A percentile compares a stretch with the other conserved stretches of the same genome.
Conservation (phyloP, 2,113 vertebrate species). For the Dicrurus megarhynchus region DNA sequence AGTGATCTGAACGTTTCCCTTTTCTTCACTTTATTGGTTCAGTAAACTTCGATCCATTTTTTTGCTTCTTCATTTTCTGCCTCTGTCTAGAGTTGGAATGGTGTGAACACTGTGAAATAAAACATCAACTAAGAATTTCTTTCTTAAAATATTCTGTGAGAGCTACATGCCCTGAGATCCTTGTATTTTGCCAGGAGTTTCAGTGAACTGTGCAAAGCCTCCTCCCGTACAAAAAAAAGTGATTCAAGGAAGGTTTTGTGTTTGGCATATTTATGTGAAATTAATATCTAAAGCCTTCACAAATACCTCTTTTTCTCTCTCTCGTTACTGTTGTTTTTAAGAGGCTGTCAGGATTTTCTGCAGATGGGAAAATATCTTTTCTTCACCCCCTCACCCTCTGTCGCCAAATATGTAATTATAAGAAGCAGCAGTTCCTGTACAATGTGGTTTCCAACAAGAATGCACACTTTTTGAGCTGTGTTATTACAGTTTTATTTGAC, state of each 20-base stretch:
- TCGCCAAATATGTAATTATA: slow-evolving; percentile 34
- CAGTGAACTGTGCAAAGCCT: neutral
- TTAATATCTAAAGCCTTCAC: neutral
- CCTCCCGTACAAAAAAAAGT: neutral
- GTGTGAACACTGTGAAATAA: neutral
- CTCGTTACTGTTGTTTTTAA: slow-evolving; percentile 22
- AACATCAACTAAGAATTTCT: neutral
- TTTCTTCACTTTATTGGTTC: neutral
- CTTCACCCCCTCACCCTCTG: slow-evolving; percentile 68
- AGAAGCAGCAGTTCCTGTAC: slow-evolving; percentile 45
- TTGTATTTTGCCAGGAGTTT: neutral
- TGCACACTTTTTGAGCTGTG: neutral
- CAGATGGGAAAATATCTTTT: slow-evolving; percentile 61
- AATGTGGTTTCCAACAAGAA: neutral
- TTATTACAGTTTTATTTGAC: neutral
- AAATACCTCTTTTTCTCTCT: neutral
- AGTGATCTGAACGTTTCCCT: neutral
- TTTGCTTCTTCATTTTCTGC: neutral
- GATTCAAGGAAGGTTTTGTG: neutral
- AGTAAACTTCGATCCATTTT: neutral
- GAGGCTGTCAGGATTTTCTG: slow-evolving; percentile 40
- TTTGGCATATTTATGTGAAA: neutral
- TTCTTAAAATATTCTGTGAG: neutral
- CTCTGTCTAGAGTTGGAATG: neutral
- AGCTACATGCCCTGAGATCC: neutral